These are phyloP conservation scores for Porites evermanni DNA, from an alignment of 92 coral and sea anemone genomes.

Conservation along the genomic window DNA sequence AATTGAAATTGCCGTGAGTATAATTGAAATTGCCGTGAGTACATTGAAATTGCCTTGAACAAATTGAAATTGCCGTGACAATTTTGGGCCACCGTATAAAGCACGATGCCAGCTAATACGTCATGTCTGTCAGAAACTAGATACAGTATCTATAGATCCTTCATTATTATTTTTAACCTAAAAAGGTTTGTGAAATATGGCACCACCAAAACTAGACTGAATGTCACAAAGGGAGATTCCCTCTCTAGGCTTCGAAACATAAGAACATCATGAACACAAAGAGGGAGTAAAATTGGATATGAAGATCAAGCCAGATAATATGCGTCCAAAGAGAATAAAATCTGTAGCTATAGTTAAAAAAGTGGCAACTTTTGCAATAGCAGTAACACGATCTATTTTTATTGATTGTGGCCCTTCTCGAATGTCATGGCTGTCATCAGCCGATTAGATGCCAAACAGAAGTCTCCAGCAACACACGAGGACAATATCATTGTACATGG, in stretches of 20 bases:
- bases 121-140: neutral
- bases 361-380: conserved; percentile 8
- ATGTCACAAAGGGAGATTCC: conserved; percentile 37
- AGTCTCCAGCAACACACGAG: no score
- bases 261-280: no score
- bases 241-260: neutral
- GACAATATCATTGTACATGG: no score
- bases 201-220: no score
- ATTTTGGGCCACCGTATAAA: neutral
- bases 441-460: conserved; percentile 25
- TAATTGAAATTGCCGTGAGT: no score
- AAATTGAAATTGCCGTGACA: no score
- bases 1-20: no score
- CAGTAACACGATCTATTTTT: neutral
- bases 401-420: neutral
- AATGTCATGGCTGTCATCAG: conserved; percentile 30
- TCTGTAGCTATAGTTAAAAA: neutral
- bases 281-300: neutral
- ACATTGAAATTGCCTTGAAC: no score
- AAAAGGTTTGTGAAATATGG: neutral
- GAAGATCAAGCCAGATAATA: neutral
- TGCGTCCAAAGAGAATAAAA: neutral
- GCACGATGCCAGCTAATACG: neutral
- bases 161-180: neutral
- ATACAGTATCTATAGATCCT: neutral